phyloP scores from a whole-genome alignment of 2,797 vertebrate genomes.

The Gymnodraco acuticeps region DNA sequence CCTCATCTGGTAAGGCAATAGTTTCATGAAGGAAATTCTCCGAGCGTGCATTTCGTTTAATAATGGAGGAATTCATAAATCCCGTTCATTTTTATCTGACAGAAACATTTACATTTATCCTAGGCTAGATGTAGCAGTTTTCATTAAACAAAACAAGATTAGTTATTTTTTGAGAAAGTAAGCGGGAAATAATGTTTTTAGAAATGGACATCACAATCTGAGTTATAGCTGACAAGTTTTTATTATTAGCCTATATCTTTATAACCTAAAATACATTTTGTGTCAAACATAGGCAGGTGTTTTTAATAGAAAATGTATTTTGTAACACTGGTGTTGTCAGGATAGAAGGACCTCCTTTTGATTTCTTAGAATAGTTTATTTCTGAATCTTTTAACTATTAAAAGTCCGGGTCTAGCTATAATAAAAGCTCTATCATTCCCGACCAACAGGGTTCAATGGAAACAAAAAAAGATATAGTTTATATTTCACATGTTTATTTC shows the following conservation, averaged over 20 bases:
- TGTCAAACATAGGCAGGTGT: no score
- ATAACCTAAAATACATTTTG: not conserved
- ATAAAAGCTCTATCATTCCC: not conserved
- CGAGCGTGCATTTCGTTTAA: not conserved
- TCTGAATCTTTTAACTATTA: not conserved
- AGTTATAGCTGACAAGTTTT: not conserved
- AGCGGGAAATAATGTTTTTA: not conserved
- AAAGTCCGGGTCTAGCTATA: not conserved
- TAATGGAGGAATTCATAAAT: not conserved
- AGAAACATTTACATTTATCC: not conserved
- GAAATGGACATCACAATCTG: not conserved
- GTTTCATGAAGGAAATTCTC: slow-evolving; percentile 26
- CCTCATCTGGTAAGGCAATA: slow-evolving; percentile 92
- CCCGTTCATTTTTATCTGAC: not conserved
- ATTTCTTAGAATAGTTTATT: not conserved
- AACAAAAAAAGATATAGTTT: not conserved
- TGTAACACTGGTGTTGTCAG: not conserved
- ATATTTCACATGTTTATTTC: not conserved
- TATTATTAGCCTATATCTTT: not conserved
- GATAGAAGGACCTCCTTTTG: not conserved
- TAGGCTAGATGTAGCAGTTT: not conserved
- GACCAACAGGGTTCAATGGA: not conserved
- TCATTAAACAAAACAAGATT: not conserved
- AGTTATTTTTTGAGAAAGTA: not conserved
- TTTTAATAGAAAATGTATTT: not conserved